Evolutionary conservation across 2,888 invertebrate species (phyloP), one percentile per base, ranked within the genome.

Genomic region (Sminthurinus aureus): DNA sequence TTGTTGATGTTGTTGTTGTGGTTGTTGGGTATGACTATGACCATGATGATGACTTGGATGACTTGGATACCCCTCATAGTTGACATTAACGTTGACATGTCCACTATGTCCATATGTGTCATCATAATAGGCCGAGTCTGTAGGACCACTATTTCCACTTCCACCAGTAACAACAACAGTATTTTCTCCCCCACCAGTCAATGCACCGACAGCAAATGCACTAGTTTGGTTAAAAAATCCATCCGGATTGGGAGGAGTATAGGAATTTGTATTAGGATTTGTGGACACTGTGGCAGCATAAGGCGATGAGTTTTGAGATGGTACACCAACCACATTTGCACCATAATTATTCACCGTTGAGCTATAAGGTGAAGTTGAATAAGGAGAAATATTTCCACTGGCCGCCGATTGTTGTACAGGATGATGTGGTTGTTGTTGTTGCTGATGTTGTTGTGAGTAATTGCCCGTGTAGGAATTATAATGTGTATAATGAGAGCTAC

Each of bases 371-470:
- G 13, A 26, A 3, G 66, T 8, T 18, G 52, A 79, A 50, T 79
- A 79, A 0, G 79, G 67, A 0, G 79, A 79, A 24, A 79, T 69
- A 69, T 79, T 79, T 50, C 79, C 79, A 67, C 79, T 50, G 20
- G 22, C 50, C 20, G 20, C 24, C 20, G 15, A 24, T 15, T 75
- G 75, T 26, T 13, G 13, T 18, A 58, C 58, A 58, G 58, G 58
- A 58, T 18, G 13, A 58, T 58, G 13, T 15, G 24, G 2, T 9
- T 3, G 18, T 22, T 3, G 13, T 11, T 26, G 18, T 26, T 75
- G 50, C 26, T 38, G n/a, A n/a, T 26, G 75, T n/a, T 12, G 75
- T 50, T 38, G 75, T 75, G 75, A 75, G 38, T 38, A 38, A 64
- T 52, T 64, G n/a, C 64, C 24, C 11, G 79, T 26, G 51, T 75